Evolutionary conservation across 2,113 vertebrate species (phyloP), one percentile per base, ranked within the genome.

Genomic region (Falcunculus frontatus): DNA sequence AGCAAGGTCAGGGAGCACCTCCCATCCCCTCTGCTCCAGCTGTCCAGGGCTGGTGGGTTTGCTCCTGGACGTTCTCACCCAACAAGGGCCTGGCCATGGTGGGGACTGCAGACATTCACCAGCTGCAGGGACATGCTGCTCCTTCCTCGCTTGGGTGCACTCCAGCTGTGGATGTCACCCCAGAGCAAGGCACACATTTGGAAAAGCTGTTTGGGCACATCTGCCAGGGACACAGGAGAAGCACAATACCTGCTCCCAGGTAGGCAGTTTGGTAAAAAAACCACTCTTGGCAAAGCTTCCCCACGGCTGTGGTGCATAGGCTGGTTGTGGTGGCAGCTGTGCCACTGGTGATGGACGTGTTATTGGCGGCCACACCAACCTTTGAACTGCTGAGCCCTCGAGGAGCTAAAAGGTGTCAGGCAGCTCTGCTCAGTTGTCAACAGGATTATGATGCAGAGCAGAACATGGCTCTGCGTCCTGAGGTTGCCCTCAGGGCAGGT

Each of bases 291-390:
- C 14, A 42, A 59, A 63, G 14, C 8, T 81, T 78, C 41, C 47
- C 44, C 12, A 2, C 0, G 1, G 69, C 62, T 46, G 55, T 42
- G 81, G 41, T 32, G 25, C 44, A 19, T 1, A 50, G 65, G 50
- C 56, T 29, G 50, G 26, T 9, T 41, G 64, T 52, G 88, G 53
- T 78, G 85, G 75, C 91, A 68, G 89, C 91, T 81, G 86, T n/a
- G 84, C n/a, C 17, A 5, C 1, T 42, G 50, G 50, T 86, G 92
- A 90, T 63, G 86, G 75, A 80, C 3, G 47, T 35, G 37, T 41
- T 60, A 39, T 26, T 32, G 77, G 83, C 5, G 7, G 33, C 72
- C 2, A 3, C 44, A 1, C 18, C 27, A 83, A 70, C 79, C 92
- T 89, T 52, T 89, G 56, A 56, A n/a, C 72, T 95, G 86, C 77